Percentiles rank a stretch among this genome's conserved stretches.
Conservation (phyloP, 2,888 invertebrate genomes). For the Rhingia campestris region DNA sequence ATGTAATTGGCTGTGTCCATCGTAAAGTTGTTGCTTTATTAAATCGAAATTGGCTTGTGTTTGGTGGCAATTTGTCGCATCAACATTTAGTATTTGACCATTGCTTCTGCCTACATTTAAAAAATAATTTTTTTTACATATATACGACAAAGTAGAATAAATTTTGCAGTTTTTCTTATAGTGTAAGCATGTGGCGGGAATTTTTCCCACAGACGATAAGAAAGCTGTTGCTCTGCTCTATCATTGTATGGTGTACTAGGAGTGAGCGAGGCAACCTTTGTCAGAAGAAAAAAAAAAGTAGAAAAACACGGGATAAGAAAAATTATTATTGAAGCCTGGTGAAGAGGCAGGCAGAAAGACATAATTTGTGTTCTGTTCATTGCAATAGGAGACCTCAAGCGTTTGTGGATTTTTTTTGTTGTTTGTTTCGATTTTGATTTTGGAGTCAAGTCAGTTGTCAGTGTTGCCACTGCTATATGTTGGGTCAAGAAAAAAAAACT, state of each 20-base stretch:
- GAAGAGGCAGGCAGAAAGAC: no score
- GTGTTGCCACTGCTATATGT: no score
- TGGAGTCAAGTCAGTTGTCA: no score
- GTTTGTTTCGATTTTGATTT: no score
- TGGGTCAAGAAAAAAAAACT: no score
- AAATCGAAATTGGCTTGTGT: neutral
- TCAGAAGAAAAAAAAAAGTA: neutral
- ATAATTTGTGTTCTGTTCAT: no score
- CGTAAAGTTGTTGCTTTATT: neutral
- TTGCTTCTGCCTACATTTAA: slow-evolving; percentile 32
- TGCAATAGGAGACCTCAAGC: no score
- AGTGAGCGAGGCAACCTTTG: slow-evolving; percentile 8
- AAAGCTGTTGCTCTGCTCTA: slow-evolving; percentile 21
- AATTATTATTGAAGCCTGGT: no score
- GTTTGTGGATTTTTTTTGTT: no score
- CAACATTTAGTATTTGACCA: slow-evolving; percentile 6
- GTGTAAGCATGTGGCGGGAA: slow-evolving; percentile 73
- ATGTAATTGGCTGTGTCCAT: slow-evolving; percentile 51
- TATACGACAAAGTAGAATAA: slow-evolving; percentile 45
- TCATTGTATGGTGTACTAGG: neutral
- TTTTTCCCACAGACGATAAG: slow-evolving; percentile 43
- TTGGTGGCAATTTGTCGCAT: neutral
- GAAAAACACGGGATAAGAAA: neutral
- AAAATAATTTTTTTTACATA: slow-evolving; percentile 24
- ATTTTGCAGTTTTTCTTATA: slow-evolving; percentile 56